Base-by-base conservation (phyloP, 2,113 vertebrate species). In the Rousettus leschenaultii region DNA sequence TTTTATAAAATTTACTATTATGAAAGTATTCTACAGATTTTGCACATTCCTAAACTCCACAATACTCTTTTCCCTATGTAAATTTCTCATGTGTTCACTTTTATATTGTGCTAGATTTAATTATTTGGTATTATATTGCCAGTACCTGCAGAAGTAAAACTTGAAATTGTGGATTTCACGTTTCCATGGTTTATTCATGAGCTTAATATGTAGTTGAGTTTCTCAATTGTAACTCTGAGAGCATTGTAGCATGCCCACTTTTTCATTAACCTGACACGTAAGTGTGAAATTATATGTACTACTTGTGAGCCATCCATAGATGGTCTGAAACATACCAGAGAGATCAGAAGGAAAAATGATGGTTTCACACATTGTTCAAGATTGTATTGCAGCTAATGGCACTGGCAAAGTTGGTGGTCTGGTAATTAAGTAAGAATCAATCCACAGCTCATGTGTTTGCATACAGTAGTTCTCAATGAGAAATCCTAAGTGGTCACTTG, bases 371-470 rank as follows among this genome's bases (percentile, higher is more conserved):
- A 83, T 38, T 95, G 63, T 91, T 68, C 78, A 92, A 94, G 92
- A 97, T 95, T 97, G 19, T 96, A 86, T 93, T 97, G 91, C 85
- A 95, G 73, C 70, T 96, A 96, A 97, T 96, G 88, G 96, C 57
- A 86, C 74, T 96, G 93, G 88, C 93, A 95, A 94, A 97, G 91
- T 89, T 95, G 97, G 96, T 97, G 96, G 97, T 97, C 96, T 96
- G 57, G 59, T 94, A 96, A 96, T 94, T 96, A 97, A 95, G 66
- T 92, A 94, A 88, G 95, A 95, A 95, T 97, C 96, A 96, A 94
- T 98, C 94, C 82, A 77, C 95, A 97, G 94, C 82, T 97, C 80
- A 82, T 96, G 63, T 96, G 95, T 97, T 98, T 98, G 85, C 94
- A 96, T 94, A 97, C 91, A 96, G 80, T 94, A 91, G 74, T 95